A percentile compares a stretch with the other conserved stretches of the same genome.
phyloP scores from a whole-genome alignment of 1,140 invertebrate species.

The Trachymyrmex septentrionalis region DNA sequence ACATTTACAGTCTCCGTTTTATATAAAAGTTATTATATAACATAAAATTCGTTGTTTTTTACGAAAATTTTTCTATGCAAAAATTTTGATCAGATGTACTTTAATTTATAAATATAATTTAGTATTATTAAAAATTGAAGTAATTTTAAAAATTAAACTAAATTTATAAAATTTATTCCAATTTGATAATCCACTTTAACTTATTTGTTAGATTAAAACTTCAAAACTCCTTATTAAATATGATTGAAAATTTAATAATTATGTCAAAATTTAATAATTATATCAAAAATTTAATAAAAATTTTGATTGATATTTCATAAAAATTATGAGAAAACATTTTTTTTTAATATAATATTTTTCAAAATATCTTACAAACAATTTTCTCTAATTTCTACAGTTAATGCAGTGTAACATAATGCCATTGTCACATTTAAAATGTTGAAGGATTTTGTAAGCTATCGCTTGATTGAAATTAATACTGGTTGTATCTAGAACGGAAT shows the following conservation, averaged over 20 bases:
- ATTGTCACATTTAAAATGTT: background rate
- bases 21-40: background rate
- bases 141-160: background rate
- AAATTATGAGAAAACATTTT: background rate
- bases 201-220: background rate
- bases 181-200: background rate
- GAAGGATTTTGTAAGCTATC: background rate
- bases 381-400: background rate
- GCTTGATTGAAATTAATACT: background rate
- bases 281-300: background rate
- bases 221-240: background rate
- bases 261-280: background rate
- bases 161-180: background rate
- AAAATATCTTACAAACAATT: background rate
- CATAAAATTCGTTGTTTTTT: background rate
- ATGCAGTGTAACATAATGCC: background rate
- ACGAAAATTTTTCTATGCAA: background rate
- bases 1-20: background rate
- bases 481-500: constrained; percentile 45
- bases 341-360: background rate
- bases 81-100: background rate
- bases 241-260: background rate
- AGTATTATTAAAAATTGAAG: background rate
- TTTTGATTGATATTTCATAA: background rate
- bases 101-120: background rate